Conservation (phyloP, 2,113 vertebrate species). For the Perognathus longimembris region DNA sequence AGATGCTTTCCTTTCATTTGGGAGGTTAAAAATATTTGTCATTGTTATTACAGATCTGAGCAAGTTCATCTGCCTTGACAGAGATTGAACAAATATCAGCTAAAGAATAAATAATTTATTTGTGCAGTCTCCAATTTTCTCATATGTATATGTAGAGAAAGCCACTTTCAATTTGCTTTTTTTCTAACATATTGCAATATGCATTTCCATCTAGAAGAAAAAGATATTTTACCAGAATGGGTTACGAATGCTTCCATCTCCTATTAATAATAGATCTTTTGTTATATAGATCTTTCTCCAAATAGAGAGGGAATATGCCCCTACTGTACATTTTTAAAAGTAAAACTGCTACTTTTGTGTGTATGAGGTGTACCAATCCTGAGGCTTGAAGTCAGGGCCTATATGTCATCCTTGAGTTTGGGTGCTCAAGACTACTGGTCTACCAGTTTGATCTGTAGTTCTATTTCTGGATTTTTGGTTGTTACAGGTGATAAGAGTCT, state of each 20-base stretch:
- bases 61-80: background rate
- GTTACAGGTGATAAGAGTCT: too few relatives aligned
- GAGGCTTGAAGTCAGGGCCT: too few relatives aligned
- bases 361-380: too few relatives aligned
- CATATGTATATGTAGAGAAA: background rate
- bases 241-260: background rate
- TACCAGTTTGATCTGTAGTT: too few relatives aligned
- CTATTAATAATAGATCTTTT: background rate
- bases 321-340: too few relatives aligned
- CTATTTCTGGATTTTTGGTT: too few relatives aligned
- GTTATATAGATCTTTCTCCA: background rate
- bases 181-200: background rate
- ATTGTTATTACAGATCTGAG: background rate
- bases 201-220: background rate
- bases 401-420: too few relatives aligned
- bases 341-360: too few relatives aligned
- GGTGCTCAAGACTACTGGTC: too few relatives aligned
- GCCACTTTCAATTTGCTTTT: background rate
- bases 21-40: background rate
- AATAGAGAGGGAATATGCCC: rapidly evolving
- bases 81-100: background rate
- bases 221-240: background rate
- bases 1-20: background rate
- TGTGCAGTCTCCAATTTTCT: background rate
- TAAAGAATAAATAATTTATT: background rate